Conservation (phyloP, 2,888 invertebrate species). For the Cryptosula pallasiana region DNA sequence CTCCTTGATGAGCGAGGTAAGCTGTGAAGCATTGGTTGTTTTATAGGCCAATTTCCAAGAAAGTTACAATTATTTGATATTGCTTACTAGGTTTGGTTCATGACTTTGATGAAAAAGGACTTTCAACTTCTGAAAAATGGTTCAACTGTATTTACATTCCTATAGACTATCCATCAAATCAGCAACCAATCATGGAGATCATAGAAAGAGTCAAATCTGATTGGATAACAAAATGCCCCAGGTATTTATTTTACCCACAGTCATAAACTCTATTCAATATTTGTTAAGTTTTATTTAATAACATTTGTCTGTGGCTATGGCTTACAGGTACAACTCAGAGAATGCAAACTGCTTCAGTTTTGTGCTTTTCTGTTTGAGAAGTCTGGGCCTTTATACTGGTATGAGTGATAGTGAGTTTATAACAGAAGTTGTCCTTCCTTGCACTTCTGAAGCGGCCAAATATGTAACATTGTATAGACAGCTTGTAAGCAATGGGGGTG, state of each 20-base stretch:
- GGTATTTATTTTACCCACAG: no score
- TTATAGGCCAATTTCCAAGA: no score
- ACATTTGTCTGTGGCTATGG: not conserved
- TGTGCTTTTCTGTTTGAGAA: not conserved
- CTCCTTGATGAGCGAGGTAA: not conserved
- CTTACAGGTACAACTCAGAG: constrained; percentile 5
- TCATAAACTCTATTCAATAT: no score
- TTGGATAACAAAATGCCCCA: not conserved
- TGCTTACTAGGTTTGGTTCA: not conserved
- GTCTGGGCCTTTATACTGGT: not conserved
- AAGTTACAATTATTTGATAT: not conserved
- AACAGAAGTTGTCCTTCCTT: constrained; percentile 9
- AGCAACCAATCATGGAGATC: not conserved
- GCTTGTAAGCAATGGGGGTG: not conserved
- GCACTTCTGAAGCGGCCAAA: not conserved
- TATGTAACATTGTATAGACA: not conserved
- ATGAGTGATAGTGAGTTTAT: not conserved
- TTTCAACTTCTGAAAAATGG: not conserved
- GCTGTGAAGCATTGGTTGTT: no score
- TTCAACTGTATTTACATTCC: not conserved
- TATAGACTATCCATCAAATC: not conserved
- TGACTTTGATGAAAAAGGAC: constrained; percentile 16
- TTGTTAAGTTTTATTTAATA: no score
- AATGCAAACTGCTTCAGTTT: constrained; percentile 7
- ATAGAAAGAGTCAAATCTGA: not conserved